phyloP scores from a whole-genome alignment of 2,113 vertebrate genomes.

The Pterocles gutturalis region DNA sequence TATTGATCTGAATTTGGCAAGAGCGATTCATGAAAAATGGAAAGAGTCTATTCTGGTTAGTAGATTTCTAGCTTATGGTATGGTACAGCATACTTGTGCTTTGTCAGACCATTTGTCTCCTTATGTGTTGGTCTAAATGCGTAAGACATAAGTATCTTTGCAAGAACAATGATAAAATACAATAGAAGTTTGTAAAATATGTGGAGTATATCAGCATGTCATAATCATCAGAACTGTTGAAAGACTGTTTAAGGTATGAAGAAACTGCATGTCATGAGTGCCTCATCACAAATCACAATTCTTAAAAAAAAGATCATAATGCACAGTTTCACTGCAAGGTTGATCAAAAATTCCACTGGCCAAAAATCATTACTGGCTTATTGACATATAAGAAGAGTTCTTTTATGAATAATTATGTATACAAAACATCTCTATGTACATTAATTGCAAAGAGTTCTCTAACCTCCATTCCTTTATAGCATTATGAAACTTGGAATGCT shows the following conservation, averaged over 20 bases:
- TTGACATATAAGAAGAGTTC: background rate
- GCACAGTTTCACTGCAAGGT: background rate
- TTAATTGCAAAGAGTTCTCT: background rate
- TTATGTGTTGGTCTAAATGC: background rate
- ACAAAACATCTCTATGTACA: background rate
- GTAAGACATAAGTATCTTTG: background rate
- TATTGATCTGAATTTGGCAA: constrained; percentile 94
- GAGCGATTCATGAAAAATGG: constrained; percentile 95
- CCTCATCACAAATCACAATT: background rate
- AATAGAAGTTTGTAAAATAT: background rate
- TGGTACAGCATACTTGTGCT: background rate
- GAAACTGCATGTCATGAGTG: background rate
- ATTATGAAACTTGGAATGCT: background rate
- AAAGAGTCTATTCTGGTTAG: constrained; percentile 93
- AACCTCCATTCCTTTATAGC: background rate
- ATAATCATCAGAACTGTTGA: background rate
- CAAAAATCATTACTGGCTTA: background rate
- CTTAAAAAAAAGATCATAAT: background rate
- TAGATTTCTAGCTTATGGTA: constrained; percentile 50
- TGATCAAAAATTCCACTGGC: background rate
- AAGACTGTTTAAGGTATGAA: background rate
- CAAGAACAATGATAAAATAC: background rate
- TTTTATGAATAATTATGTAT: background rate
- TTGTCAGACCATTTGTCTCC: background rate
- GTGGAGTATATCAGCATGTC: background rate